Conservation (phyloP, 2,797 vertebrate genomes). For the Miichthys miiuy region DNA sequence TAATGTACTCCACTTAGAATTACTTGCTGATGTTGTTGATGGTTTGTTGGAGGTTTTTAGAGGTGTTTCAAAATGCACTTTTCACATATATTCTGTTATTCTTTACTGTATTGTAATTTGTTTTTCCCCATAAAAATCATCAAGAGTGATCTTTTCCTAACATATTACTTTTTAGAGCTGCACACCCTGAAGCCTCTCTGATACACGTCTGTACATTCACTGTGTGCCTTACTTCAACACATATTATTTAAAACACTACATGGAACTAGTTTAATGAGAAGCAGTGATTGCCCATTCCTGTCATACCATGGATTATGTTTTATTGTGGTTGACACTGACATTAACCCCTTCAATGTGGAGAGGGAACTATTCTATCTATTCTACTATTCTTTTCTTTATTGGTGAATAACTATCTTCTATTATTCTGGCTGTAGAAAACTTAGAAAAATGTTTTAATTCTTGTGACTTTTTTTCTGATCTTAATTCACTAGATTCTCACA, state of each 20-base stretch:
- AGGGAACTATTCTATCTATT: not conserved
- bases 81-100: not conserved
- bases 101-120: not conserved
- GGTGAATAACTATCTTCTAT: not conserved
- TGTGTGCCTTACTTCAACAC: not conserved
- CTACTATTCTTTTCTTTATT: not conserved
- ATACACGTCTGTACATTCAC: not conserved
- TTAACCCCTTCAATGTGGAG: not conserved
- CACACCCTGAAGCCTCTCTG: not conserved
- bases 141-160: not conserved
- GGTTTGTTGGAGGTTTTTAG: not conserved
- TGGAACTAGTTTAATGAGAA: not conserved
- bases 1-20: not conserved
- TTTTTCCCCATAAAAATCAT: not conserved
- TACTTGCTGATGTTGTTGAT: not conserved
- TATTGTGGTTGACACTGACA: not conserved
- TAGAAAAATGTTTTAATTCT: not conserved
- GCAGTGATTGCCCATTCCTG: not conserved
- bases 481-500: not conserved
- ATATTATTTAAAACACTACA: not conserved
- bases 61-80: not conserved
- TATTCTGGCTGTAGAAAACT: not conserved
- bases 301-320: not conserved
- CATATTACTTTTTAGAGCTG: not conserved
- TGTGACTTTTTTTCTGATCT: not conserved